Evolutionary conservation across 1,140 invertebrate genomes (phyloP).

Genomic region (Magallana gigas): DNA sequence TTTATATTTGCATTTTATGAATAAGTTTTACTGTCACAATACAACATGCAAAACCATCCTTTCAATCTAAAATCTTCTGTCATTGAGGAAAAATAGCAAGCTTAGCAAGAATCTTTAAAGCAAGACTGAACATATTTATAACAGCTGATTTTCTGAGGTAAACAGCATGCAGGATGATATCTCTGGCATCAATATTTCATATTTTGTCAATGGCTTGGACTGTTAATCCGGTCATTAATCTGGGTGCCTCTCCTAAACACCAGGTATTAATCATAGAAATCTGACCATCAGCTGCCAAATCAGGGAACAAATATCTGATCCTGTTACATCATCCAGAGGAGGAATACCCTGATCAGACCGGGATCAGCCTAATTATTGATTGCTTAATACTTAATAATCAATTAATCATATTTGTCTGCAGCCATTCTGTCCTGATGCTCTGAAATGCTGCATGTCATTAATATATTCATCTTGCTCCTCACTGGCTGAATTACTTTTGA

Average conservation of each 20-base stretch:
- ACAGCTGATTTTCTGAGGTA: too few species aligned
- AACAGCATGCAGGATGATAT: too few species aligned
- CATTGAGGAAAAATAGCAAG: too few species aligned
- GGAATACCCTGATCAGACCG: not conserved
- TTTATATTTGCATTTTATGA: too few species aligned
- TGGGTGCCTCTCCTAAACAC: not conserved
- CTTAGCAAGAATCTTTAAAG: too few species aligned
- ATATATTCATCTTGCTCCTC: not conserved
- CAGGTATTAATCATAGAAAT: conserved; percentile 28
- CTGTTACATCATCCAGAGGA: not conserved
- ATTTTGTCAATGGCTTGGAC: not conserved
- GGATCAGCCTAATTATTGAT: conserved; percentile 27
- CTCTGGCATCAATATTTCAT: not conserved
- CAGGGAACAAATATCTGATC: conserved; percentile 34
- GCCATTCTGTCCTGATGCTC: not conserved
- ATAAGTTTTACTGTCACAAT: too few species aligned
- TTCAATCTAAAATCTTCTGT: too few species aligned
- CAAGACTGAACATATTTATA: too few species aligned
- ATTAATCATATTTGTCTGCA: conserved; percentile 25
- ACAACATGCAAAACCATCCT: too few species aligned
- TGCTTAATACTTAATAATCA: conserved; percentile 16
- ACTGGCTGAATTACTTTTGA: not conserved
- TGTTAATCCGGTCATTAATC: conserved; percentile 27
- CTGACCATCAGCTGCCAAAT: conserved; percentile 17
- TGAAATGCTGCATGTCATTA: not conserved